Conservation (phyloP, 2,888 invertebrate species). For the Ceriagrion tenellum region DNA sequence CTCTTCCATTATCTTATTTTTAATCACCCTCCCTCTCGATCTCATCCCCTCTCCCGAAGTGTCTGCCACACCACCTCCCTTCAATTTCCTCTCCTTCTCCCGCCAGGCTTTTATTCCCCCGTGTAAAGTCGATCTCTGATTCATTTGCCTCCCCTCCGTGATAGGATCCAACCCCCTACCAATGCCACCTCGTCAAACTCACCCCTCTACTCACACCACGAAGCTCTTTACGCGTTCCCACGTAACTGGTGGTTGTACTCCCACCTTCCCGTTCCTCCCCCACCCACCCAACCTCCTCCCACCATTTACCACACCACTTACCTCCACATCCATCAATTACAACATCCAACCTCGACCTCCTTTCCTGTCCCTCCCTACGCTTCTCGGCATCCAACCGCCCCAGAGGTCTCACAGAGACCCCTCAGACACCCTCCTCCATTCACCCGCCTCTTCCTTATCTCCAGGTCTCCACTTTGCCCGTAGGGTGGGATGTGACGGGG, state of each 20-base stretch:
- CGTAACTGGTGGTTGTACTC: constrained; percentile 62
- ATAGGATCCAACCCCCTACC: neutral
- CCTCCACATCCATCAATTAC: constrained; percentile 63
- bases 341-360: neutral
- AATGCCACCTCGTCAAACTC: neutral
- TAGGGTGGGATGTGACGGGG: neutral
- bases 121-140: constrained; percentile 34
- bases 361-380: neutral
- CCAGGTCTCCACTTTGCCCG: constrained; percentile 31
- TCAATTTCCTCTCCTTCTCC: neutral
- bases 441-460: constrained; percentile 25
- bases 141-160: constrained; percentile 24
- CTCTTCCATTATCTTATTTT: constrained; percentile 42
- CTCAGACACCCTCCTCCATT: neutral
- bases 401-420: neutral
- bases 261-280: neutral
- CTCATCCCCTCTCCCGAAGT: neutral
- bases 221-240: constrained; percentile 33
- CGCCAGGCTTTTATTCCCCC: neutral
- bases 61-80: neutral
- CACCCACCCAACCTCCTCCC: neutral
- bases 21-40: neutral
- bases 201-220: neutral
- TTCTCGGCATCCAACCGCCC: neutral
- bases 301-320: constrained; percentile 49